A percentile compares a stretch with the other conserved stretches of the same genome.
Evolutionary conservation across 2,888 invertebrate species (phyloP).

Genomic region (Gastracanthus pulcherrimus): DNA sequence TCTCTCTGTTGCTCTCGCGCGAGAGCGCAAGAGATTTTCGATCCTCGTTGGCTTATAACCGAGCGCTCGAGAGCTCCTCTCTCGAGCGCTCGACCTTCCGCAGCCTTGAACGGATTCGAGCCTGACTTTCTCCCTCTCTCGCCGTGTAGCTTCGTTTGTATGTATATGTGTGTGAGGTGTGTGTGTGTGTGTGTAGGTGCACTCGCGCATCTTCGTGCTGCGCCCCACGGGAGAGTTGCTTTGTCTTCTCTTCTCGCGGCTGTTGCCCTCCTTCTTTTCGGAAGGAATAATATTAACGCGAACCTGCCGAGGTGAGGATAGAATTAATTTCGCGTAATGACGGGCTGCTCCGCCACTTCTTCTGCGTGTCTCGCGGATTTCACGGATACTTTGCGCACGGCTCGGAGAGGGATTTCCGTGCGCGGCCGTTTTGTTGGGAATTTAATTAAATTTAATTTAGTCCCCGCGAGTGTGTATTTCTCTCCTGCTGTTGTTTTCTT

Average conservation of each 20-base stretch:
- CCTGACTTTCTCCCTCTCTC: slow-evolving; percentile 57
- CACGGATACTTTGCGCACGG: too few species aligned
- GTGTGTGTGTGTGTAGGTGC: neutral
- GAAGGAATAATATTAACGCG: neutral
- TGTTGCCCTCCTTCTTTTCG: slow-evolving; percentile 4
- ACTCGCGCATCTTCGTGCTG: neutral
- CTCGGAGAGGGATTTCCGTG: neutral
- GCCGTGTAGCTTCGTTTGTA: slow-evolving; percentile 40
- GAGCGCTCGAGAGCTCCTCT: neutral
- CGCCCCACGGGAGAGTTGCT: neutral
- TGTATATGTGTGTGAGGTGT: neutral
- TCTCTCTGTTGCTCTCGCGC: slow-evolving; percentile 23
- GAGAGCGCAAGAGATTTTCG: slow-evolving; percentile 21
- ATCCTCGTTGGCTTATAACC: slow-evolving; percentile 18
- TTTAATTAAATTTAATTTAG: slow-evolving; percentile 31
- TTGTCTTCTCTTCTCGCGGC: neutral
- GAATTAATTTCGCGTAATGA: slow-evolving; percentile 21
- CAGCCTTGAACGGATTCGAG: slow-evolving; percentile 46
- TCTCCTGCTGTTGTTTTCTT: neutral
- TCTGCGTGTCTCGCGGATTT: neutral
- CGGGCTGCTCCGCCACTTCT: neutral
- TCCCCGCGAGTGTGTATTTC: too few species aligned
- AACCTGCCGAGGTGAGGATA: neutral
- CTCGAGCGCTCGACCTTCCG: slow-evolving; percentile 43
- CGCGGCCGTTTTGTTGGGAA: neutral